These are phyloP conservation scores for Microplitis demolitor DNA, from an alignment of 1,140 invertebrate genomes.

Conservation along the genomic window DNA sequence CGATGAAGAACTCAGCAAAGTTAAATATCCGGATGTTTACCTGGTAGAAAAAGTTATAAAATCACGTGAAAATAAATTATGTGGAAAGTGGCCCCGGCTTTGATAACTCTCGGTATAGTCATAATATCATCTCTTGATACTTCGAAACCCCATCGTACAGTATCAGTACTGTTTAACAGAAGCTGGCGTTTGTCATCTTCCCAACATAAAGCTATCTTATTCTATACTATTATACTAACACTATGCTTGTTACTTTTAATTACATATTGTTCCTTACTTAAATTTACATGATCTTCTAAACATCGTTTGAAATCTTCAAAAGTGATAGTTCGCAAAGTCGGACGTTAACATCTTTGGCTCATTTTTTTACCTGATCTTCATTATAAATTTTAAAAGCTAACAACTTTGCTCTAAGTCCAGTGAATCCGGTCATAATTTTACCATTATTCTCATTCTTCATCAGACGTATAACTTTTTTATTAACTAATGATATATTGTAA, in stretches of 20 bases:
- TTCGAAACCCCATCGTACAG: slow-evolving; percentile 14
- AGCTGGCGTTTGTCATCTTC: slow-evolving; percentile 14
- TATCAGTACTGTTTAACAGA: background rate
- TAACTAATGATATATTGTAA: background rate
- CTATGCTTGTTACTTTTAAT: background rate
- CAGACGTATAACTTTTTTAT: slow-evolving; percentile 2
- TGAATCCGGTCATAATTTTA: slow-evolving; percentile 6
- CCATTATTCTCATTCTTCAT: slow-evolving; percentile 10
- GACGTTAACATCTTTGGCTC: slow-evolving; percentile 26
- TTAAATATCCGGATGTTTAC: no score
- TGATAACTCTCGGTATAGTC: background rate
- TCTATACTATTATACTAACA: background rate
- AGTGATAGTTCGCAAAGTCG: slow-evolving; percentile 4
- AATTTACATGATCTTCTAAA: background rate
- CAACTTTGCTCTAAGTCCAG: background rate
- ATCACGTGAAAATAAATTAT: no score
- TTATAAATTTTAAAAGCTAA: background rate
- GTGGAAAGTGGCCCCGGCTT: no score
- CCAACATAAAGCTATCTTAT: slow-evolving; percentile 17
- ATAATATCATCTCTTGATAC: background rate
- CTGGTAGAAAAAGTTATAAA: no score
- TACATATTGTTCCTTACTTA: background rate
- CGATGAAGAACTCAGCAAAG: no score
- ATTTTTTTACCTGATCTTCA: background rate
- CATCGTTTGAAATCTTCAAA: slow-evolving; percentile 22